These are phyloP conservation scores for Gymnoscopelus microlampas DNA, from an alignment of 2,797 vertebrate genomes.

Conservation along the genomic window DNA sequence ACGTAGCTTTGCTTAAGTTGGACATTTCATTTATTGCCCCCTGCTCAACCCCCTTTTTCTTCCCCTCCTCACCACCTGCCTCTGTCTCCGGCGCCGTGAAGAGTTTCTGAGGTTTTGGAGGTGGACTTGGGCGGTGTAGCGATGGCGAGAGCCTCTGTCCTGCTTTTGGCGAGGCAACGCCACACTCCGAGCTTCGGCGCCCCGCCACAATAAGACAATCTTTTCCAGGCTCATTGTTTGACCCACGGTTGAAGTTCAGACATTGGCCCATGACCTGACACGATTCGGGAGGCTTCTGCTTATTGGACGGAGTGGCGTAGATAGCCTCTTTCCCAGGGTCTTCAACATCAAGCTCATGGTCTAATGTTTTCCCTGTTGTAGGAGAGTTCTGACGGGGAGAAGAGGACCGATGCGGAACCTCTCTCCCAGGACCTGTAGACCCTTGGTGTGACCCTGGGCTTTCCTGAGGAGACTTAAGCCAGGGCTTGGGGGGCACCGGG, in stretches of 20 bases:
- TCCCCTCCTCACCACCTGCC: neutral
- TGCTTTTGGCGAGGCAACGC: neutral
- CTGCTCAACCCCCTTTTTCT: neutral
- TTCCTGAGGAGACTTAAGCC: neutral
- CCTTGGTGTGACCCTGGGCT: neutral
- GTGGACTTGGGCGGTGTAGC: neutral
- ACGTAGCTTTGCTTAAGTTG: neutral
- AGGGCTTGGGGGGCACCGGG: constrained; percentile 4
- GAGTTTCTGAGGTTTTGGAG: neutral
- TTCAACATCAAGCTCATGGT: constrained; percentile 2
- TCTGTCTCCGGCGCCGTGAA: no score
- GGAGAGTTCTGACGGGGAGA: neutral
- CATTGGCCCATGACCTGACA: neutral
- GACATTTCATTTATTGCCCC: neutral
- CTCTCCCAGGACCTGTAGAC: neutral
- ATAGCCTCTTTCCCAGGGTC: neutral
- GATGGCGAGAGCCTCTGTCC: neutral
- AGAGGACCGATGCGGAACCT: neutral
- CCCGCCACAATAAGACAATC: neutral
- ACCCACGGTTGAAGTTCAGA: neutral
- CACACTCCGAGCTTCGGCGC: neutral
- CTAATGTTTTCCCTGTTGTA: neutral
- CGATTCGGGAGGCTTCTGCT: neutral
- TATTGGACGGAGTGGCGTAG: no score
- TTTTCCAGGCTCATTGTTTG: neutral